Conservation (phyloP, 2,888 invertebrate genomes). For the Phaedon cochleariae region DNA sequence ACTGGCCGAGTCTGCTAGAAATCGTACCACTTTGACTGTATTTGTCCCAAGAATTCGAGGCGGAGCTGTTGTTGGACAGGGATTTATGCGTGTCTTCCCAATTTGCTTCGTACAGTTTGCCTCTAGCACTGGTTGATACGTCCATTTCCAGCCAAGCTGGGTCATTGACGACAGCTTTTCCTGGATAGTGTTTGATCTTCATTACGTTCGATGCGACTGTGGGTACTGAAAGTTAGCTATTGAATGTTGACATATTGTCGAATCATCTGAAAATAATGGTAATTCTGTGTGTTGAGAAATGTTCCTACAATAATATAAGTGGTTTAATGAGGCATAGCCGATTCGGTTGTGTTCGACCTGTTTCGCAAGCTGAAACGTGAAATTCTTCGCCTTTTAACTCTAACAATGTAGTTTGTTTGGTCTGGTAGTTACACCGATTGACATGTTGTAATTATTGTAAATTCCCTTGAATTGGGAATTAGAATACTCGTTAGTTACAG, state of each 20-base stretch:
- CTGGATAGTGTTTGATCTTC: constrained; percentile 87
- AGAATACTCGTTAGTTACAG: not conserved
- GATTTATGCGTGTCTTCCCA: constrained; percentile 79
- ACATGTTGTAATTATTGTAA: constrained; percentile 22
- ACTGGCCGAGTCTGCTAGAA: constrained; percentile 53
- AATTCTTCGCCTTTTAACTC: constrained; percentile 23
- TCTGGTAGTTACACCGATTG: constrained; percentile 15
- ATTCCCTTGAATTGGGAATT: constrained; percentile 24
- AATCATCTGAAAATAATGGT: constrained; percentile 33
- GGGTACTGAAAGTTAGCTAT: not conserved
- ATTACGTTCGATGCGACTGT: constrained; percentile 60
- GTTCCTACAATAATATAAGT: constrained; percentile 14
- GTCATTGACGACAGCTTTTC: constrained; percentile 75
- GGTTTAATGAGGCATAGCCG: constrained; percentile 29
- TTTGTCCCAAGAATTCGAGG: constrained; percentile 55
- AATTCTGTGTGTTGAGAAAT: constrained; percentile 17
- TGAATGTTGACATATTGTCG: not conserved
- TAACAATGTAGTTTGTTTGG: constrained; percentile 30
- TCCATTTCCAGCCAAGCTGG: constrained; percentile 73
- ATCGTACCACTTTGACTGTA: constrained; percentile 60
- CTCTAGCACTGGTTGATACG: constrained; percentile 72
- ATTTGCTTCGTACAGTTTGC: constrained; percentile 83
- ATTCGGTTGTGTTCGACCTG: constrained; percentile 21
- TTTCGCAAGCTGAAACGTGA: constrained; percentile 20
- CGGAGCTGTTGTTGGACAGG: constrained; percentile 61